phyloP scores from a whole-genome alignment of 2,113 vertebrate species.

The Erinaceus europaeus region DNA sequence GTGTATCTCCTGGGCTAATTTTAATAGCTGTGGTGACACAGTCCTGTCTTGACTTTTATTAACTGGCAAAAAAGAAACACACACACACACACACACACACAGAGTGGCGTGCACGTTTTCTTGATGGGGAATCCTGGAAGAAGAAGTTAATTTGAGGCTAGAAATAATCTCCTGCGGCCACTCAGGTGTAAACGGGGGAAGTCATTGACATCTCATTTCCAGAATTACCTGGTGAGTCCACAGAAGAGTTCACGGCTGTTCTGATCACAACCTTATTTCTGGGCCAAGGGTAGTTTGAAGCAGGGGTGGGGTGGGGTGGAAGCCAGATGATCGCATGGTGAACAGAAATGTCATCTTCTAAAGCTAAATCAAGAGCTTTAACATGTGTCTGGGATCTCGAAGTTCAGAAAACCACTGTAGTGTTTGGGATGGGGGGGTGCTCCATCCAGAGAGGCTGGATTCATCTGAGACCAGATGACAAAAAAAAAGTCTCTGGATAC shows the following conservation, averaged over 20 bases:
- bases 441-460: not conserved
- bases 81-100: too few species aligned
- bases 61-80: slow-evolving; percentile 38
- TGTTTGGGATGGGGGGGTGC: not conserved
- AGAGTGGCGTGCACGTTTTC: slow-evolving; percentile 28
- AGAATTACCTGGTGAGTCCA: slow-evolving; percentile 18
- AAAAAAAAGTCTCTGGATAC: not conserved
- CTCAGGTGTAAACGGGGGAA: not conserved
- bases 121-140: slow-evolving; percentile 28
- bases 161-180: not conserved
- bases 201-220: not conserved
- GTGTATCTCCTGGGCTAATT: slow-evolving; percentile 52
- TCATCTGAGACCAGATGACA: not conserved
- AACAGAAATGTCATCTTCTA: not conserved
- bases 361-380: slow-evolving; percentile 11
- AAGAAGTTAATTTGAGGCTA: not conserved
- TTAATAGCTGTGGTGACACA: slow-evolving; percentile 35
- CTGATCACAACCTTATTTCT: not conserved
- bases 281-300: not conserved
- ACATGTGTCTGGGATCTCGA: not conserved
- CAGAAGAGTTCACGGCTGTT: not conserved
- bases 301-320: not conserved
- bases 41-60: slow-evolving; percentile 58
- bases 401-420: too few species aligned
- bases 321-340: not conserved